A percentile compares a stretch with the other conserved stretches of the same genome.
phyloP scores from a whole-genome alignment of 1,140 invertebrate species.

The Portunus trituberculatus region DNA sequence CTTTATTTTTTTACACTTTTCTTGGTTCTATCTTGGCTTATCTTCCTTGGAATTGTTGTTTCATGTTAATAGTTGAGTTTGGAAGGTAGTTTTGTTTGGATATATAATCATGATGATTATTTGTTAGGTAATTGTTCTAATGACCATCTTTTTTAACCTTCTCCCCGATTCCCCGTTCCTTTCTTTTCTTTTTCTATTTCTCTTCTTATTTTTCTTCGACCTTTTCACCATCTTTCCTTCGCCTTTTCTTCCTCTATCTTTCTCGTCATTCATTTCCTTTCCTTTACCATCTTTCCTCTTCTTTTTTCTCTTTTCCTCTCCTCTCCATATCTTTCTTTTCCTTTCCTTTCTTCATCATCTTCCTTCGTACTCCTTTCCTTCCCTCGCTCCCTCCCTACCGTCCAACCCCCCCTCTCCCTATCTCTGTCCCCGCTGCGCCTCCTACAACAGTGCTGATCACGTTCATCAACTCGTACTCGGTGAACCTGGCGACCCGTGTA shows the following conservation, averaged over 20 bases:
- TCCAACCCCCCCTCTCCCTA: background rate
- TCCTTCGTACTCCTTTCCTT: background rate
- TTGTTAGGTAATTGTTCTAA: too few species aligned
- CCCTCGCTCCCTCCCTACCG: background rate
- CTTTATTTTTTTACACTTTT: background rate
- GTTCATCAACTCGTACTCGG: conserved; percentile 93
- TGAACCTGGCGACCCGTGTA: conserved; percentile 92
- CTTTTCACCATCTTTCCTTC: background rate
- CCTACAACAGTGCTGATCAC: conserved; percentile 85
- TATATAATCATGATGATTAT: too few species aligned
- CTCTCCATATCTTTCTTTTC: background rate
- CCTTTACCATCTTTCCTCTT: background rate
- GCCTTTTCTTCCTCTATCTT: background rate
- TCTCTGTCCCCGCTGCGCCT: background rate
- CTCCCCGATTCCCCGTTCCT: background rate
- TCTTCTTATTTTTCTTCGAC: background rate
- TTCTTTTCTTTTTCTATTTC: background rate
- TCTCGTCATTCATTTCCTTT: background rate
- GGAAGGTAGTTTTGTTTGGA: too few species aligned
- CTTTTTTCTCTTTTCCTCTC: background rate
- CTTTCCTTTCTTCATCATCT: too few species aligned
- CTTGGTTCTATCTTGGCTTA: background rate
- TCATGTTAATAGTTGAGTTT: too few species aligned
- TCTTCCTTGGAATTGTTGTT: background rate
- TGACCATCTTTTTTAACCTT: too few species aligned